Evolutionary conservation across 2,797 vertebrate species (phyloP), one percentile per base, ranked within the genome.

Genomic region (Acanthurus leucopareius): DNA sequence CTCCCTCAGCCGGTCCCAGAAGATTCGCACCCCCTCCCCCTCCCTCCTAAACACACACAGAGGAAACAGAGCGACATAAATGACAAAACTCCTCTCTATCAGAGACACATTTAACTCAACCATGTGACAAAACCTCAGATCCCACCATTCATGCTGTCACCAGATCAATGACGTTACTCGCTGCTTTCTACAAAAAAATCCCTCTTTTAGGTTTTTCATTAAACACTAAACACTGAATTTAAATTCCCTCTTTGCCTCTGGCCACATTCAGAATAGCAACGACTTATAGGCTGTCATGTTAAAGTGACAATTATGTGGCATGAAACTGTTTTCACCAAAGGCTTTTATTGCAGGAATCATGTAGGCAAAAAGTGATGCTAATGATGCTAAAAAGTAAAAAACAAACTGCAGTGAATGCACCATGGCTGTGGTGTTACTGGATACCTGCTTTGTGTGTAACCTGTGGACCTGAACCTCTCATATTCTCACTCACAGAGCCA

Each of bases 21-120:
- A 95, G 79, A 96, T 77, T 14, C 96, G 92, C 59, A 96, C 42
- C 7, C 95, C 96, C 73, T 96, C 93, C 63, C 95, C 97, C 11
- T 93, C 94, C 88, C 95, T 92, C 89, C 95, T 97, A 40, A 69
- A 83, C 17, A 85, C 28, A 88, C 0, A 48, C 5, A 69, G 16
- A 77, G 17, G 28, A 28, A 7, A 47, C 40, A 65, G 19, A 60
- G 11, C 16, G 45, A 65, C 35, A 73, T 19, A 44, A n/a, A 40
- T 25, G 48, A 73, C 48, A 52, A 40, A 16, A 32, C 15, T n/a
- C 7, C n/a, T 68, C 52, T 14, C 32, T 42, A 10, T 10, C 72
- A 17, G 17, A 4, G 54, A 67, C 53, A 48, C 64, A 1, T 71
- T 25, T 45, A 10, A 69, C 28, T 56, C 57, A 35, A 42, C n/a